Base-by-base conservation (phyloP, 1,140 invertebrate genomes). In the Halictus rubicundus region DNA sequence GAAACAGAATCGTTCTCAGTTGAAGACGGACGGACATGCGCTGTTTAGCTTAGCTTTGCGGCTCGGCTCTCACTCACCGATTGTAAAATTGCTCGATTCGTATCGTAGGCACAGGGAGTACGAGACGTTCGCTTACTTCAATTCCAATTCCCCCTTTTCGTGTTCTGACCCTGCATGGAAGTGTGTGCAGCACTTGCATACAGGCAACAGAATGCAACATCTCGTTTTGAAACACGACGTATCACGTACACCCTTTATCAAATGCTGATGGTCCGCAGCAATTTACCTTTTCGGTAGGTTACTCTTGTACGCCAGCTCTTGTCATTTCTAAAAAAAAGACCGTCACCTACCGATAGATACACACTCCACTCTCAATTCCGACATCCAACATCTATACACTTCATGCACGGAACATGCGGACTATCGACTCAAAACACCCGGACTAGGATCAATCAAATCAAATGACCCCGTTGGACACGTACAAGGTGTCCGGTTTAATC, bases 81-180 rank as follows among this genome's bases (percentile, higher is more conserved):
- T 90, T 91, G 82, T 88, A 87, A 87, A 88, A 89, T 90, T 88
- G 85, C 86, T 86, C 80, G 79, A 77, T 78, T 86, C 76, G 74
- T 83, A 82, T 87, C 74, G 82, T 87, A 90, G 74, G 84, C 82
- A 89, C 80, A 90, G 87, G 87, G 83, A 88, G 79, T 88, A 87
- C 84, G 79, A 86, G 79, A 88, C 78, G 81, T 85, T 83, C 66
- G 49, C 23, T 57, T 72, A 32, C 70, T 46, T 74, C 72, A 87
- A 77, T 59, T 69, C 80, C 61, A 77, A 52, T 71, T 57, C 37
- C 64, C 64, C 25, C 60, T 2, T 60, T 76, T 25, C 16, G 0
- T 27, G 19, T 72, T 72, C 76, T 64, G 76, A 14, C 16, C 10
- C 75, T 83, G 63, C 63, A 71, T 79, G 86, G 75, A 80, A 84